Conservation (phyloP, 2,113 vertebrate species). For the Podarcis cretensis region DNA sequence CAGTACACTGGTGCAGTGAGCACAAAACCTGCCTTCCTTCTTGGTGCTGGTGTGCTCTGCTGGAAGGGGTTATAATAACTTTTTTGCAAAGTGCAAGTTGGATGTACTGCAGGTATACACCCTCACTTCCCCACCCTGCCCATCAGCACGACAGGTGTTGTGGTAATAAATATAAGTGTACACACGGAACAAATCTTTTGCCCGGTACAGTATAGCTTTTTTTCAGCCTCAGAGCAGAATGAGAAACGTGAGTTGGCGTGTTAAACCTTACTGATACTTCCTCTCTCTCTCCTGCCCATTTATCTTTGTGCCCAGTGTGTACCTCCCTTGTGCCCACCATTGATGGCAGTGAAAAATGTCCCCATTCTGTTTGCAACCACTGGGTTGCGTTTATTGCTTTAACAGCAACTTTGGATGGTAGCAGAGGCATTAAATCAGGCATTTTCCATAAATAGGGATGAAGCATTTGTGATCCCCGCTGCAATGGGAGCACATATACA, state of each 20-base stretch:
- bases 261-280: not conserved
- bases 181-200: not conserved
- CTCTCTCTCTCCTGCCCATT: not conserved
- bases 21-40: no score
- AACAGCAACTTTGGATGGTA: not conserved
- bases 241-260: rapidly evolving
- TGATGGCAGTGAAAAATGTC: not conserved
- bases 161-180: no score
- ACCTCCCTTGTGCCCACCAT: not conserved
- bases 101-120: not conserved
- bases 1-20: not conserved
- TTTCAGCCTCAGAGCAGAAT: not conserved
- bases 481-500: not conserved
- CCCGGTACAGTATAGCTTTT: rapidly evolving
- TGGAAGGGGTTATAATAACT: no score
- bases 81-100: not conserved
- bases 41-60: not conserved
- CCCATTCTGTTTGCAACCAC: not conserved
- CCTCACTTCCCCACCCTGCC: not conserved
- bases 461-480: not conserved
- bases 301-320: not conserved
- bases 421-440: not conserved
- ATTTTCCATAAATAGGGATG: rapidly evolving
- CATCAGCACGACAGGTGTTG: not conserved
- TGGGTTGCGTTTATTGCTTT: not conserved